Base-by-base conservation (phyloP, 2,797 vertebrate species). In the Lerista edwardsae region DNA sequence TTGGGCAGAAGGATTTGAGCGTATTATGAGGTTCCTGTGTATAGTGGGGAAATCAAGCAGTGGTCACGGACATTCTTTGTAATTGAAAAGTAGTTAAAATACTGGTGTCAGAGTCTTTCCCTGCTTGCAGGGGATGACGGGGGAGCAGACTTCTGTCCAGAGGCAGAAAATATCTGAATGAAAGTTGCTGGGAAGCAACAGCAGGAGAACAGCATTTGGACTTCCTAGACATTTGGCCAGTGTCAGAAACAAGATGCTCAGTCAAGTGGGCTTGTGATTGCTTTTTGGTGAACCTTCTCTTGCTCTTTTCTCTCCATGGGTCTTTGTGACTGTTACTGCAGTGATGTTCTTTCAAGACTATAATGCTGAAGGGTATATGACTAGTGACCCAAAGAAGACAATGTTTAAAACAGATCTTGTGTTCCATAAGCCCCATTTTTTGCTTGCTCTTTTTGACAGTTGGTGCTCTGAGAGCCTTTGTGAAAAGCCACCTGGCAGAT, bases 401-500 rank as follows among this genome's bases (percentile, higher is more conserved):
- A 6, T 74, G 84, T 57, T 91, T 34, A 47, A 79, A 85, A 62
- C 17, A 82, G 71, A 47, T 82, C 8, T 17, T 34, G 77, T 79
- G 78, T 80, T 81, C 62, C 80, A 47, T 57, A 76, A 80, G 75
- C n/a, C 2, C 80, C 73, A 86, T 77, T 93, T 36, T 86, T 55
- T 55, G 14, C 2, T 86, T 91, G 86, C 72, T 93, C 90, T 82
- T 14, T 36, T 86, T 91, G 68, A 81, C 95, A 99, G 99, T 99
- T 86, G 96, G 95, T 47, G 85, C 93, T 72, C 86, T 99, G 94
- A 97, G 69, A 92, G 91, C 96, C 83, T 99, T 99, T 75, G 97
- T 99, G 82, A 95, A 91, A 92, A 96, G 91, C 90, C 97, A 98
- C 87, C 95, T 99, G 90, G 96, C 97, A n/a, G 95, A 98, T 82